Percentiles rank a stretch among this genome's conserved stretches.
phyloP scores from a whole-genome alignment of 2,797 vertebrate genomes.

The Microcaecilia unicolor region DNA sequence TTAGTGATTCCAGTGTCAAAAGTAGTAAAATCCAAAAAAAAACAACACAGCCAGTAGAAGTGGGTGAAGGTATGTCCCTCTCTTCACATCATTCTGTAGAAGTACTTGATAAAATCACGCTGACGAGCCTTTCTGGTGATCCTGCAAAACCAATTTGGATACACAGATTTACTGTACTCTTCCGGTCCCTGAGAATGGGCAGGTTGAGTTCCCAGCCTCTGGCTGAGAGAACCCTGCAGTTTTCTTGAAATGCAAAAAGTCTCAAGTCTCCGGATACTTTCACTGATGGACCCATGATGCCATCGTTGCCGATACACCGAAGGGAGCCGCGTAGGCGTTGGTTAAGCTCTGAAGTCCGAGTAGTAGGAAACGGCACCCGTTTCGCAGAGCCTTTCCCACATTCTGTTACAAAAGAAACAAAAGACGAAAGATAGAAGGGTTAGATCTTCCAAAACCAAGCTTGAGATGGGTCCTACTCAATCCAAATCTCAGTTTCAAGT shows the following conservation, averaged over 20 bases:
- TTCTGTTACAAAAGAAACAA: constrained; percentile 52
- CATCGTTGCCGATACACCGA: constrained; percentile 58
- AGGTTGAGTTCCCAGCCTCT: rapidly evolving
- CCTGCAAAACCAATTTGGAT: not conserved
- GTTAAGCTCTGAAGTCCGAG: constrained; percentile 78
- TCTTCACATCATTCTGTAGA: too few relatives aligned
- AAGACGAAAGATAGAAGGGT: too few relatives aligned
- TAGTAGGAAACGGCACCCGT: constrained; percentile 80
- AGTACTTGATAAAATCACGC: too few relatives aligned
- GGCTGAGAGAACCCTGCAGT: not conserved
- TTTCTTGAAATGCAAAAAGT: too few relatives aligned
- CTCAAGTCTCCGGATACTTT: not conserved
- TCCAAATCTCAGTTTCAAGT: too few relatives aligned
- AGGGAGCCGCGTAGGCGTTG: constrained; percentile 65
- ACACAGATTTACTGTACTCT: not conserved
- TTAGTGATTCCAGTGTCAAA: too few relatives aligned
- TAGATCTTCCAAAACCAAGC: too few relatives aligned
- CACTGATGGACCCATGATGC: constrained; percentile 43
- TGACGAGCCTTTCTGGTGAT: too few relatives aligned
- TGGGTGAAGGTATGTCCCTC: too few relatives aligned
- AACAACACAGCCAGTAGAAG: too few relatives aligned
- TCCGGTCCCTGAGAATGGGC: rapidly evolving
- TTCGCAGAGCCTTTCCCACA: constrained; percentile 67
- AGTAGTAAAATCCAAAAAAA: too few relatives aligned
- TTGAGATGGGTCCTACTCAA: too few relatives aligned